Percentiles rank a stretch among this genome's conserved stretches.
phyloP scores from a whole-genome alignment of 2,113 vertebrate species.

The Hoplias malabaricus region DNA sequence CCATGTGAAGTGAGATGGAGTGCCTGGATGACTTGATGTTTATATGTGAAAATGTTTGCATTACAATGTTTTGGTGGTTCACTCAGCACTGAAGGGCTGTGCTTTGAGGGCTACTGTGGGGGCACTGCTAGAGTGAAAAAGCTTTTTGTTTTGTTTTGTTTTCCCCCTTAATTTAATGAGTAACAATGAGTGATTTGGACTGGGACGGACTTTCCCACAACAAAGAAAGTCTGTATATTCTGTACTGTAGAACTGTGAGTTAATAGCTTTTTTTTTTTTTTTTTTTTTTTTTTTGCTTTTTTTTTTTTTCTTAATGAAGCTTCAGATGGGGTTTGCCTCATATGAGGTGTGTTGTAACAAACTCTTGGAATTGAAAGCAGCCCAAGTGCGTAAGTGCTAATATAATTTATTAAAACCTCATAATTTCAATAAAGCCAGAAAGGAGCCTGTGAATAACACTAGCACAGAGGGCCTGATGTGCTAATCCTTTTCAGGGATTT shows the following conservation, averaged over 20 bases:
- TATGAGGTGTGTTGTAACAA: too few relatives aligned
- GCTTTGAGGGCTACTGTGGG: not conserved
- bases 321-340: not conserved
- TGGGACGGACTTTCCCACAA: not conserved
- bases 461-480: too few relatives aligned
- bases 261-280: not conserved
- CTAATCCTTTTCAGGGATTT: too few relatives aligned
- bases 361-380: too few relatives aligned
- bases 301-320: not conserved
- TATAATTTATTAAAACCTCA: too few relatives aligned
- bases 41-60: not conserved
- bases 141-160: not conserved
- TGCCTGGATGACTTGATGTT: not conserved
- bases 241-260: not conserved
- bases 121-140: not conserved
- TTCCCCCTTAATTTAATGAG: too few relatives aligned
- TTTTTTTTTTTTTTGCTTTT: too few relatives aligned
- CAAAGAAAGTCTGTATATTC: not conserved
- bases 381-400: too few relatives aligned
- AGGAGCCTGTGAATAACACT: too few relatives aligned
- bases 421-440: too few relatives aligned
- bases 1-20: too few relatives aligned
- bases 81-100: not conserved
- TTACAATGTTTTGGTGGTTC: not conserved
- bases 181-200: not conserved